Evolutionary conservation across 2,888 invertebrate genomes (phyloP), one percentile per base, ranked within the genome.

Genomic region (Abscondita cerata): DNA sequence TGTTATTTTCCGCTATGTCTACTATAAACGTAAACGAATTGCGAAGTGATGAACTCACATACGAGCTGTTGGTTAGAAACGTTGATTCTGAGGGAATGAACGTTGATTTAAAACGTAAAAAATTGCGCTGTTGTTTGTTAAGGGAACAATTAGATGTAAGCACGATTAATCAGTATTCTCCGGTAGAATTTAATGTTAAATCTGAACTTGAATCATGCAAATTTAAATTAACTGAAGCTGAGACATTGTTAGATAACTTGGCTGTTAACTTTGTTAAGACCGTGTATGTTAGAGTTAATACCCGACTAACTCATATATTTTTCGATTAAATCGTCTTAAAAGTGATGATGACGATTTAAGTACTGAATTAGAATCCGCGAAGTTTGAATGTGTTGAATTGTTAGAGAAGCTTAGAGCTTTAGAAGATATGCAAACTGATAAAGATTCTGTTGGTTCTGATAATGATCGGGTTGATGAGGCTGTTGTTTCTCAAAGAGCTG

Each of bases 251-350:
- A 1, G 5, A 51, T 2, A 16, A 16, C 1, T 51, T 36, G 6
- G 8, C 36, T 18, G 9, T 4, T 8, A 51, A 51, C 6, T 38
- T 38, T 1, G 12, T 19, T 4, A 12, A 11, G 2, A 1, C 16
- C 8, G 36, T 16, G 11, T 31, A 33, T 15, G n/a, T 5, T 25
- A 25, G 50, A 31, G 9, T 50, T 4, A 33, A 12, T 13, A 12
- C 36, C 16, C 51, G 51, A 1, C 18, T 51, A 15, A 31, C 18
- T 11, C 36, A 36, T 51, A n/a, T 51, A 51, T 34, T 51, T 13
- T 9, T 2, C 4, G 34, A 12, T 18, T 34, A 13, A 51, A 36
- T 51, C 8, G 34, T n/a, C 18, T 51, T 6, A 2, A 15, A 34
- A 34, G 36, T 20, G n/a, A n/a, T n/a, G n/a, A n/a, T n/a, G n/a